A percentile compares a stretch with the other conserved stretches of the same genome.
These are phyloP conservation scores for Pogoniulus pusillus DNA, from an alignment of 2,797 vertebrate genomes.

Conservation along the genomic window DNA sequence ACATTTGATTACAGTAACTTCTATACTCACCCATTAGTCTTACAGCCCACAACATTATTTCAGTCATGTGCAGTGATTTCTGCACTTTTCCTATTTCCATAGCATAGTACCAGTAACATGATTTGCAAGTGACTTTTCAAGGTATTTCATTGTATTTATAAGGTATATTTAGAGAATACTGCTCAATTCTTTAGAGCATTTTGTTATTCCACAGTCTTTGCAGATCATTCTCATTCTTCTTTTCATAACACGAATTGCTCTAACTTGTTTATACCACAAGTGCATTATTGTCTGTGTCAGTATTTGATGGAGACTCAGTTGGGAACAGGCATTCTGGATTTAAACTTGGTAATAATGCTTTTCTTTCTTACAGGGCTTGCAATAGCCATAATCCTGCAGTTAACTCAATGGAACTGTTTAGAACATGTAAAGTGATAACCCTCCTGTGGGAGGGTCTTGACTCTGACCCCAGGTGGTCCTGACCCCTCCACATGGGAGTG, in stretches of 20 bases:
- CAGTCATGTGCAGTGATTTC: neutral
- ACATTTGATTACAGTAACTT: slow-evolving; percentile 1
- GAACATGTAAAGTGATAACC: no score
- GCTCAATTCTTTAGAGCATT: neutral
- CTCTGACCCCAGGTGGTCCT: no score
- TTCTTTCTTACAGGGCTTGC: slow-evolving; percentile 35
- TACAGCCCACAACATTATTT: slow-evolving; percentile 6
- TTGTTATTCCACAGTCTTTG: neutral
- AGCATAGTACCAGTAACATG: neutral
- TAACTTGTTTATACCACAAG: neutral
- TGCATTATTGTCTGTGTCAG: neutral
- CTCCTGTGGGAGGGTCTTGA: no score
- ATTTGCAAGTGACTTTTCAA: neutral
- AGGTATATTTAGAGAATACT: neutral
- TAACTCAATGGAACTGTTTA: slow-evolving; percentile 25
- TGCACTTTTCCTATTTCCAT: neutral
- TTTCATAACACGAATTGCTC: neutral
- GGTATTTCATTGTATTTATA: neutral
- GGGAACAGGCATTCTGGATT: slow-evolving; percentile 8
- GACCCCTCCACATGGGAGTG: no score
- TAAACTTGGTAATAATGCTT: slow-evolving; percentile 22
- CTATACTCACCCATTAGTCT: neutral
- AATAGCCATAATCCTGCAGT: neutral
- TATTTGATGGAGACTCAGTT: slow-evolving; percentile 9
- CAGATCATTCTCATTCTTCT: neutral